Conservation (phyloP, 2,888 invertebrate species). For the Amaurobius ferox region DNA sequence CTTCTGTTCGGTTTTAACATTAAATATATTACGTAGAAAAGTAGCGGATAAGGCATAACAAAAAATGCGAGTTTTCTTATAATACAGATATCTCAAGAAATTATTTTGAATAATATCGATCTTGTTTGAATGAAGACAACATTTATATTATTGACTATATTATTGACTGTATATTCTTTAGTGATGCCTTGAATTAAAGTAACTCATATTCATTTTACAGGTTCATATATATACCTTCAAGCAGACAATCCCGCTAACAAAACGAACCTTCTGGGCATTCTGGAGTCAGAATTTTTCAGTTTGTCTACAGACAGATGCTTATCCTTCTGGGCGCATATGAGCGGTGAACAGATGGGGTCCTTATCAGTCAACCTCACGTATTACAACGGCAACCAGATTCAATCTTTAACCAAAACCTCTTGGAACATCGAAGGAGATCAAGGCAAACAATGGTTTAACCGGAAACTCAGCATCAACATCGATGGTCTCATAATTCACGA, state of each 20-base stretch:
- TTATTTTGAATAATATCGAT: too few relatives aligned
- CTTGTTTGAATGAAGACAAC: too few relatives aligned
- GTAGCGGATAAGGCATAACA: too few relatives aligned
- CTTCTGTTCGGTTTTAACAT: too few relatives aligned
- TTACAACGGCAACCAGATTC: conserved; percentile 16
- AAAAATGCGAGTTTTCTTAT: too few relatives aligned
- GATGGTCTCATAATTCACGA: conserved; percentile 30
- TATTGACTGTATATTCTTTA: too few relatives aligned
- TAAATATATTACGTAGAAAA: too few relatives aligned
- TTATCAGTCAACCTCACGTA: conserved; percentile 48
- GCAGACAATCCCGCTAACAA: conserved; percentile 34
- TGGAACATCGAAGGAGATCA: conserved; percentile 49
- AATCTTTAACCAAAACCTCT: background rate
- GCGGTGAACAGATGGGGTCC: conserved; percentile 66
- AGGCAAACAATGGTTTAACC: conserved; percentile 55
- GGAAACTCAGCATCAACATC: conserved; percentile 36
- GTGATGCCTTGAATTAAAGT: too few relatives aligned
- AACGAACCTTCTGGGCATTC: conserved; percentile 54
- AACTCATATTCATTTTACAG: conserved; percentile 25
- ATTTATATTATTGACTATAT: too few relatives aligned
- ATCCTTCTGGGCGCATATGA: conserved; percentile 72
- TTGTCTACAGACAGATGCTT: conserved; percentile 62
- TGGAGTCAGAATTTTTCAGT: conserved; percentile 69
- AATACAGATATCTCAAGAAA: too few relatives aligned
- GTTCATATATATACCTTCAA: conserved; percentile 67